Evolutionary conservation across 2,797 vertebrate species (phyloP), one percentile per base, ranked within the genome.

Genomic region (Morus bassanus): DNA sequence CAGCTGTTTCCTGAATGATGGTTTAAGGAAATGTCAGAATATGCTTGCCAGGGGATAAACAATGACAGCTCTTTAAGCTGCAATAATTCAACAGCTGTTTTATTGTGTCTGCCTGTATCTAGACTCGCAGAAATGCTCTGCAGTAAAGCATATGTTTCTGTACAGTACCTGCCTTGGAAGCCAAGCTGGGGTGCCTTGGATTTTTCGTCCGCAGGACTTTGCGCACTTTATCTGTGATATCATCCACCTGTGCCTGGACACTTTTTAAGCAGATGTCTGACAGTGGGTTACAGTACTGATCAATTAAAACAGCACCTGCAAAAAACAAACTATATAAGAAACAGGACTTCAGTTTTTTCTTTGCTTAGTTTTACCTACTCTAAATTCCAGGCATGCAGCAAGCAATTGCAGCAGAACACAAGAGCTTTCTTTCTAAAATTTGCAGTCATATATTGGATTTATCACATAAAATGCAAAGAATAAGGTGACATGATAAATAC

Each of bases 211-310:
- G 98, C 60, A 99, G 97, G 84, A 98, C 98, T 97, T 98, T 99
- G 97, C 99, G 99, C 51, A 99, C 99, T 89, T 99, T 99, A 48
- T 99, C 99, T 3, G 98, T 94, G 28, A 99, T 99, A 86, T 98
- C 98, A 21, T 99, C 98, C 69, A 99, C 98, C 96, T 99, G 99
- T 0, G 98, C 96, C 46, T 99, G 99, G 85, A 99, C 98, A 23
- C 98, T 96, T 59, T 98, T 98, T 73, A 99, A 95, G 80, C 98
- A 98, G 93, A 99, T 97, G 41, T 99, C 99, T 13, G 99, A 98
- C 88, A 99, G 97, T 0, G 99, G 99, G 94, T 99, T 99, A 97
- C 99, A 99, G 94, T 99, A 99, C 28, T 99, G 99, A 97, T 99
- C 99, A 75, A 99, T 99, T 64, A 99, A 97, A 31, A 99, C 98